phyloP scores from a whole-genome alignment of 2,113 vertebrate species.

The Scopus umbretta region DNA sequence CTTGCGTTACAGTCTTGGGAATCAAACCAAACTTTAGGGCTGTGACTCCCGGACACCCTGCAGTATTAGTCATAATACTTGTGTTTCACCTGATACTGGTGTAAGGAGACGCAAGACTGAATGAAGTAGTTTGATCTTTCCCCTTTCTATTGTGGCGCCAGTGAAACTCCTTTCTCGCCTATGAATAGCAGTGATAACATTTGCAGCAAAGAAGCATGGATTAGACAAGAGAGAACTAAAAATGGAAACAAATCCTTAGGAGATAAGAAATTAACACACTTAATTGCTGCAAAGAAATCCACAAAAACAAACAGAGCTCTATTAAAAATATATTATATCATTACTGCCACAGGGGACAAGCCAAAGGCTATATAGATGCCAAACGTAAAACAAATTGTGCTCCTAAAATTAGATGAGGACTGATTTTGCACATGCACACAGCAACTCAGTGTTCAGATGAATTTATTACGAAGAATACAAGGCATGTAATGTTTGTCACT shows the following conservation, averaged over 20 bases:
- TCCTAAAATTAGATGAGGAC: neutral
- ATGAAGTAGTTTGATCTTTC: neutral
- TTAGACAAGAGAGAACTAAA: neutral
- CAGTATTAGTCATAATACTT: neutral
- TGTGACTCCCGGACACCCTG: neutral
- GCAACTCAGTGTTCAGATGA: neutral
- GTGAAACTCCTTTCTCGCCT: neutral
- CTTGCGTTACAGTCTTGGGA: neutral
- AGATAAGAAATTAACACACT: neutral
- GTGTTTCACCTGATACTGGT: neutral
- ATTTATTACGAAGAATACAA: neutral
- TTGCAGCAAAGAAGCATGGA: neutral
- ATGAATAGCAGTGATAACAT: neutral
- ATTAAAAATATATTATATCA: neutral
- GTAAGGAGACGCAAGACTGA: neutral
- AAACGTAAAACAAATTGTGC: neutral
- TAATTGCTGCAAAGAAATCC: conserved; percentile 10
- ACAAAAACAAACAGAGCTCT: neutral
- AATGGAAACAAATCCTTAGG: neutral
- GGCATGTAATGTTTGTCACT: neutral
- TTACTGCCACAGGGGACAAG: neutral
- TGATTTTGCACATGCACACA: neutral
- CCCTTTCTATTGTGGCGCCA: neutral
- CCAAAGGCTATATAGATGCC: neutral
- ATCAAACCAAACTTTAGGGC: neutral